phyloP scores from a whole-genome alignment of 1,140 invertebrate genomes.

The Bombyx mandarina region DNA sequence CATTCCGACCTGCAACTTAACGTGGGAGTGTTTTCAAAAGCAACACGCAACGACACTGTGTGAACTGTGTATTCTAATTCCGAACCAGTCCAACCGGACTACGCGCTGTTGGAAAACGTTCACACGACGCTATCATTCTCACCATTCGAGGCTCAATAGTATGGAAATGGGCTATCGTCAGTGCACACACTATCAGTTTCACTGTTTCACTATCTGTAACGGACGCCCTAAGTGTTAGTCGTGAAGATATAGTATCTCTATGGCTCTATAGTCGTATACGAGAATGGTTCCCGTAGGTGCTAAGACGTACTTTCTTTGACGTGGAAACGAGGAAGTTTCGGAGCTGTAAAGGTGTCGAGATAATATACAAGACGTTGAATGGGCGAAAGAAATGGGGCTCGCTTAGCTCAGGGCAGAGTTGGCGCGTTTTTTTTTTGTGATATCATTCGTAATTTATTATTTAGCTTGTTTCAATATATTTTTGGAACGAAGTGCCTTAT shows the following conservation, averaged over 20 bases:
- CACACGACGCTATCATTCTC: background rate
- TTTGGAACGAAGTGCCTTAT: no score
- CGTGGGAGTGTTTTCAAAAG: background rate
- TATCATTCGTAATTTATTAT: no score
- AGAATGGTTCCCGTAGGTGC: background rate
- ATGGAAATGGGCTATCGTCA: slow-evolving; percentile 3
- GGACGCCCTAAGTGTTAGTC: slow-evolving; percentile 1
- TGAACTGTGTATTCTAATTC: background rate
- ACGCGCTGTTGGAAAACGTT: slow-evolving; percentile 2
- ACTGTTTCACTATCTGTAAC: slow-evolving; percentile 2
- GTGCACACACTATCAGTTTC: slow-evolving; percentile 1
- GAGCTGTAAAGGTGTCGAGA: background rate
- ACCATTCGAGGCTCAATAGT: slow-evolving; percentile 3
- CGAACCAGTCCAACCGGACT: background rate
- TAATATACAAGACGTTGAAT: no score
- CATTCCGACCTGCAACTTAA: background rate
- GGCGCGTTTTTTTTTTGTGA: no score
- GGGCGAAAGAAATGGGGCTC: no score
- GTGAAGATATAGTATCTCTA: slow-evolving; percentile 1
- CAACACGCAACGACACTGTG: background rate
- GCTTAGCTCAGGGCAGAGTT: no score
- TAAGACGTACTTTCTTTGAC: background rate
- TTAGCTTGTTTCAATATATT: no score
- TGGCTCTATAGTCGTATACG: slow-evolving; percentile 2
- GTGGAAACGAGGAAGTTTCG: slow-evolving; percentile 3